Conservation (phyloP, 2,113 vertebrate genomes). For the Oryzias javanicus region DNA sequence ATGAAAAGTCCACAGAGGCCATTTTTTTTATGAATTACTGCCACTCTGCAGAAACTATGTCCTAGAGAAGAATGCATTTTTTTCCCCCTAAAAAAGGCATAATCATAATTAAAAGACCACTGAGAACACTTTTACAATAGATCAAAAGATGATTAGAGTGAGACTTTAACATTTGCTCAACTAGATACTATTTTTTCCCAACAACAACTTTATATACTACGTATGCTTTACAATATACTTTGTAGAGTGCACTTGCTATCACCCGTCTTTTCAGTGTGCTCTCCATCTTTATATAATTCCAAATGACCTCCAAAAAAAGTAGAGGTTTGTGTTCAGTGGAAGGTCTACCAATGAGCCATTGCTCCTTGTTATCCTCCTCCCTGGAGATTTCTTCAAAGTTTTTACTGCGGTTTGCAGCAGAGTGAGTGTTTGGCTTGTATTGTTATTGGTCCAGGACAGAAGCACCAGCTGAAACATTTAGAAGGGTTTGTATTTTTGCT, state of each 20-base stretch:
- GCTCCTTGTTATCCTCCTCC: not conserved
- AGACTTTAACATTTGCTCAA: too few species aligned
- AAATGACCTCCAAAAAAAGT: not conserved
- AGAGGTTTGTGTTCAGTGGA: not conserved
- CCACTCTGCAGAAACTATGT: too few species aligned
- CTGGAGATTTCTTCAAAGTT: not conserved
- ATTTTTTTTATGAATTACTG: too few species aligned
- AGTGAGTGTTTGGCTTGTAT: not conserved
- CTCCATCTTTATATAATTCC: slow-evolving; percentile 1
- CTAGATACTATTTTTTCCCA: too few species aligned
- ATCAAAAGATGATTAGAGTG: too few species aligned
- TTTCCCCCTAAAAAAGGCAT: too few species aligned
- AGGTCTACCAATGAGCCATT: not conserved
- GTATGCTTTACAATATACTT: not conserved
- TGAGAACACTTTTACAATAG: too few species aligned
- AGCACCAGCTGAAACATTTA: too few species aligned
- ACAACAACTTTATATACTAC: not conserved
- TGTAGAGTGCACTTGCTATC: not conserved
- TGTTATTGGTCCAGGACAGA: not conserved
- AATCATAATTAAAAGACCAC: too few species aligned
- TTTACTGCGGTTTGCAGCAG: not conserved
- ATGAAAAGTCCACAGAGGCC: too few species aligned
- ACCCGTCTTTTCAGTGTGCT: not conserved
- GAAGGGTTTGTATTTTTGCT: too few species aligned
- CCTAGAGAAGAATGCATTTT: too few species aligned